Conservation (phyloP, 2,113 vertebrate species). For the Heterotis niloticus region DNA sequence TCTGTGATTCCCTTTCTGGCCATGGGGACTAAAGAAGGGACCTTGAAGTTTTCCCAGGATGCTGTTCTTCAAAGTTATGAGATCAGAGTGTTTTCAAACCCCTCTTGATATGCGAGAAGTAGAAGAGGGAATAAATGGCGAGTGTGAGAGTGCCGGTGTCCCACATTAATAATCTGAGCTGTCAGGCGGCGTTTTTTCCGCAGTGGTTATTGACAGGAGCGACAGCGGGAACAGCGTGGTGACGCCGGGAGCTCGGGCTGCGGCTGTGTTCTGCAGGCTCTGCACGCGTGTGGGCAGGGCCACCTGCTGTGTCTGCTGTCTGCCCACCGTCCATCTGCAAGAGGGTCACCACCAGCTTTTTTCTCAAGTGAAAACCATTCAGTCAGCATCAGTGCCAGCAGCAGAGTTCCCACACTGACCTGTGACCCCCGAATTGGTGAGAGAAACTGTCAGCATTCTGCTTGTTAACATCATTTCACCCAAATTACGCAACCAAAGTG, state of each 20-base stretch:
- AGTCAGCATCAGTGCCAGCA: no score
- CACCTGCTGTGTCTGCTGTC: not conserved
- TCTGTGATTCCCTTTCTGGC: constrained; percentile 15
- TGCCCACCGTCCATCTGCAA: not conserved
- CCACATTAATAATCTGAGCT: not conserved
- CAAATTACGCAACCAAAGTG: no score
- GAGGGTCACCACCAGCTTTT: not conserved
- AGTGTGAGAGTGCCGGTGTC: not conserved
- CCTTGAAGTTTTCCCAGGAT: constrained; percentile 8
- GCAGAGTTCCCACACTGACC: no score
- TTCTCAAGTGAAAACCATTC: not conserved
- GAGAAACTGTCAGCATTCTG: no score
- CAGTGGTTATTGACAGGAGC: not conserved
- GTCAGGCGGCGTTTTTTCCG: not conserved
- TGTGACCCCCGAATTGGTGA: no score
- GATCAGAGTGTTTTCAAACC: constrained; percentile 5
- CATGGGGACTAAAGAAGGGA: not conserved
- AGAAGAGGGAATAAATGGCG: not conserved
- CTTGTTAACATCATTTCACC: no score
- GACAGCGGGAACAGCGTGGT: not conserved
- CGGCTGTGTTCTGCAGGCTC: not conserved
- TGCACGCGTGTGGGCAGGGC: not conserved
- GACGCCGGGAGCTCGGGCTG: not conserved
- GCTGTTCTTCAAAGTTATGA: constrained; percentile 13
- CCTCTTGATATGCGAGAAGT: not conserved